phyloP scores from a whole-genome alignment of 2,888 invertebrate genomes.

The Drosophila diplacantha region DNA sequence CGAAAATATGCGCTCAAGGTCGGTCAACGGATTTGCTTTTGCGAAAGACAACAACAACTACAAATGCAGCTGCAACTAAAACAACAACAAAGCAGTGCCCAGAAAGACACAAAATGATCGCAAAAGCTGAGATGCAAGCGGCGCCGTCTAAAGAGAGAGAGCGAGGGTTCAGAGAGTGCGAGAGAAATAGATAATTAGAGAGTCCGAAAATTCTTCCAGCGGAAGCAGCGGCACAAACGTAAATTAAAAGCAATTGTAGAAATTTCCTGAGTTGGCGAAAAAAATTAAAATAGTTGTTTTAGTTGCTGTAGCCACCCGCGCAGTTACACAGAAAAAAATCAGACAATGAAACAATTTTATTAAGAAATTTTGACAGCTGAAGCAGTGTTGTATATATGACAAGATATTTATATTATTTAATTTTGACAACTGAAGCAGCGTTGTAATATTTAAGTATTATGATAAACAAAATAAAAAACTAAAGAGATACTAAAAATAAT shows the following conservation, averaged over 20 bases:
- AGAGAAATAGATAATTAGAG: slow-evolving; percentile 16
- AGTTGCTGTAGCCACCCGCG: slow-evolving; percentile 40
- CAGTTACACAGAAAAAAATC: slow-evolving; percentile 20
- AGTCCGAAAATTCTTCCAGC: slow-evolving; percentile 39
- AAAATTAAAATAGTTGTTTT: slow-evolving; percentile 37
- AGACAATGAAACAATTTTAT: not conserved
- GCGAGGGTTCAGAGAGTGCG: not conserved
- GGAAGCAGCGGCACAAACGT: slow-evolving; percentile 58
- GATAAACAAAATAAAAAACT: not conserved
- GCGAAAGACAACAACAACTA: slow-evolving; percentile 25
- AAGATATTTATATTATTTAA: no score
- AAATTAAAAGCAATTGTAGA: slow-evolving; percentile 67
- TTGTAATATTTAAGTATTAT: not conserved
- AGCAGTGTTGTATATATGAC: no score
- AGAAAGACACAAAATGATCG: slow-evolving; percentile 46
- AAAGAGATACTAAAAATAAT: no score
- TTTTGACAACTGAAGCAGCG: no score
- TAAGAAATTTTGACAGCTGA: no score
- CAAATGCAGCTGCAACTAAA: slow-evolving; percentile 27
- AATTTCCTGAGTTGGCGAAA: slow-evolving; percentile 70
- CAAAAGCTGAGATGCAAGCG: slow-evolving; percentile 37
- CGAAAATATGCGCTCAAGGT: slow-evolving; percentile 72
- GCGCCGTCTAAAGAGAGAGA: slow-evolving; percentile 9
- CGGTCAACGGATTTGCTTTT: slow-evolving; percentile 69
- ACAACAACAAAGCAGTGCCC: slow-evolving; percentile 17